Evolutionary conservation across 2,888 invertebrate genomes (phyloP).

Genomic region (Chydorus sphaericus): DNA sequence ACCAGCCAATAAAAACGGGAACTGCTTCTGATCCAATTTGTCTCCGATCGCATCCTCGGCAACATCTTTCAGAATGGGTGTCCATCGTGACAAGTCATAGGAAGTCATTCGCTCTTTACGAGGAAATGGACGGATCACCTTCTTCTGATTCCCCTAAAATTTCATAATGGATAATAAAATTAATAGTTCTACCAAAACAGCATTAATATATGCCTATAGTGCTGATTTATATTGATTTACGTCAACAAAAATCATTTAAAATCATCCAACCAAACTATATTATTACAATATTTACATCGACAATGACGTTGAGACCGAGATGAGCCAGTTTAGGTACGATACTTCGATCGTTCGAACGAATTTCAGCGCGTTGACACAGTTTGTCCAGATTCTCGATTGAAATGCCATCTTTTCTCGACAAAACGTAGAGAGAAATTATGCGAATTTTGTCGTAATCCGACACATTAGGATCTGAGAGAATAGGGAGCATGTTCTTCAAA

Average conservation of each 20-base stretch:
- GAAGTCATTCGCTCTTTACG: constrained; percentile 92
- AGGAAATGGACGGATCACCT: constrained; percentile 70
- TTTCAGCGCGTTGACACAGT: constrained; percentile 93
- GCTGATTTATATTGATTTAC: background rate
- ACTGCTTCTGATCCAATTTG: constrained; percentile 87
- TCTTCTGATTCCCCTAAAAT: constrained; percentile 59
- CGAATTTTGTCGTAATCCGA: constrained; percentile 53
- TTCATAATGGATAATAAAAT: background rate
- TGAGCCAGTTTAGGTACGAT: constrained; percentile 88
- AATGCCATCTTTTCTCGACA: constrained; percentile 96
- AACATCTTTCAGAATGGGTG: constrained; percentile 91
- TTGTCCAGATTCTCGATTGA: constrained; percentile 96
- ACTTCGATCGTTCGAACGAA: constrained; percentile 79
- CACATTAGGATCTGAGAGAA: constrained; percentile 80
- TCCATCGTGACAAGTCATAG: constrained; percentile 99
- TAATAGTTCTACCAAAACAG: background rate
- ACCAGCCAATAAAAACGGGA: constrained; percentile 86
- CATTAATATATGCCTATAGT: too few species aligned
- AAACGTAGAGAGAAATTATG: constrained; percentile 91
- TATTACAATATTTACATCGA: constrained; percentile 57
- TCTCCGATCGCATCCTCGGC: constrained; percentile 98
- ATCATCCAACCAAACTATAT: background rate
- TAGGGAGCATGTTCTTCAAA: constrained; percentile 97
- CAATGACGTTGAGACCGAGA: constrained; percentile 85
- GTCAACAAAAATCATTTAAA: background rate